Evolutionary conservation across 2,888 invertebrate species (phyloP), one percentile per base, ranked within the genome.

Genomic region (Drosophila kambysellisi): DNA sequence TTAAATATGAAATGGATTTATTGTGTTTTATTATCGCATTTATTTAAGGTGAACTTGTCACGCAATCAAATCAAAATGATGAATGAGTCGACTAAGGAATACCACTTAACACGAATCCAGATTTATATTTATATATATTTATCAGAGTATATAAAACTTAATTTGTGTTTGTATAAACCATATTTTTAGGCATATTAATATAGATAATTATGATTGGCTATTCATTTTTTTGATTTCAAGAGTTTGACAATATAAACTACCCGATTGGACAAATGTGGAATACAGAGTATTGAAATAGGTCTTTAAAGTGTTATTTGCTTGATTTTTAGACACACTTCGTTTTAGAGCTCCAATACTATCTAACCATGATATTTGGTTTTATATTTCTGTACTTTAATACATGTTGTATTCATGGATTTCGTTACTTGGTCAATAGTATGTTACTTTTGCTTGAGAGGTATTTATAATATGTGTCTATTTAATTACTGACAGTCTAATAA

Each of bases 321-420:
- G 17, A 6, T 6, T 32, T 12, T 15, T 12, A 12, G 20, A 4
- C 17, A 8, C 71, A 54, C 30, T 60, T 60, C n/a, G 11, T 5
- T 39, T 53, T n/a, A 7, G 52, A 53, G 30, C 7, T n/a, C n/a
- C 33, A 33, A 33, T 33, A 52, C 3, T 30, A 20, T 54, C 43
- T 9, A 43, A 60, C 9, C 29, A 76, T 61, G 62, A 33, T 72
- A 5, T n/a, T 71, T 2, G 39, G 54, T 30, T 91, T 83, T 65
- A 64, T 86, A 8, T 61, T 77, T 60, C 74, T 88, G n/a, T 93
- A 92, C 69, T 89, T 92, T 25, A 76, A 79, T 41, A 89, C 91
- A 43, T 91, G 91, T 59, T 85, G 90, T 61, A 91, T 92, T 53
- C 93, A 93, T 74, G 93, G 93, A 8, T 89, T 93, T 57, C 78